Base-by-base conservation (phyloP, 2,888 invertebrate genomes). In the Ernsta delagoae region DNA sequence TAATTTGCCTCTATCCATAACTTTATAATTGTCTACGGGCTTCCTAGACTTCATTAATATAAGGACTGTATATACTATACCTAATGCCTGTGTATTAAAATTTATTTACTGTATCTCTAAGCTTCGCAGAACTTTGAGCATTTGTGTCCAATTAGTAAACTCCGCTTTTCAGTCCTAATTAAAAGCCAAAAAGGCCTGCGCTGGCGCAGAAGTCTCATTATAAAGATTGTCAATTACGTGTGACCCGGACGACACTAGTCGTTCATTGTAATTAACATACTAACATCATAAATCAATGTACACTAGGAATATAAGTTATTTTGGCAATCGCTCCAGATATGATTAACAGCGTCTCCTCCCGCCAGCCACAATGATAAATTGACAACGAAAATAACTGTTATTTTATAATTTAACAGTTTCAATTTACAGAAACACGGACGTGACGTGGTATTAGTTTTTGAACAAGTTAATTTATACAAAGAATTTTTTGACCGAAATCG, bases 291-390 rank as follows among this genome's bases (percentile, higher is more conserved):
- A 89, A 90, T 90, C 89, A 90, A 76, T 74, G 75, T 77, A 80
- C 80, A 83, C 80, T 81, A 83, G 80, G 81, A 85, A 83, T 83
- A 88, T 86, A 83, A 84, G 90, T 88, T 89, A 88, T 90, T 91
- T 92, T 90, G 90, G 90, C 91, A 89, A 90, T 90, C 80, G 81
- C 75, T 77, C 76, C 81, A 79, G 82, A 86, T 85, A 79, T 83
- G 82, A 83, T 84, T 79, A 80, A 83, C 85, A 82, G 80, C 84
- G 72, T 73, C 73, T 74, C 75, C 75, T 74, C 75, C 76, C 74
- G 73, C 81, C 82, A 78, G 80, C 76, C 78, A 78, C 79, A 75
- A 82, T 90, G 89, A 92, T 90, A 84, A 87, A 92, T 90, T 76
- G 86, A 82, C 80, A 81, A 81, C 86, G 73, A 84, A 89, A 90